Evolutionary conservation across 2,888 invertebrate genomes (phyloP), one percentile per base, ranked within the genome.

Genomic region (Tenthredo livida): DNA sequence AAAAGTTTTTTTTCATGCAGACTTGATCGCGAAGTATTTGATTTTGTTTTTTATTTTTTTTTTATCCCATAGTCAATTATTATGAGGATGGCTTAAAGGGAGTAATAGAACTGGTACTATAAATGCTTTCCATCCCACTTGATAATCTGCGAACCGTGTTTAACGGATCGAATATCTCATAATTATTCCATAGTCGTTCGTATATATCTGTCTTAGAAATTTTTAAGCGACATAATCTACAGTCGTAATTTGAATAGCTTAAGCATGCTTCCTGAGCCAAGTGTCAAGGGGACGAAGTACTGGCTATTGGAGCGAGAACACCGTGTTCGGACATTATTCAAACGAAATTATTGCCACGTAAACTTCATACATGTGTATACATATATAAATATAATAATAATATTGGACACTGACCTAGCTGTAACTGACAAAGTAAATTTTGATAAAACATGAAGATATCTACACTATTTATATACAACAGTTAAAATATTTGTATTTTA

Each of bases 111-210:
- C 7, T 75, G 75, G 75, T 50, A 29, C n/a, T 25, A 77, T 15
- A 29, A 50, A 54, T 33, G 25, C n/a, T 2, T 54, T 54, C 9
- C 54, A 77, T n/a, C 61, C 4, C 29, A 47, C 77, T 77, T 77
- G 54, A 50, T 43, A 73, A 70, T 70, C 70, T n/a, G n/a, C n/a
- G 40, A 73, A 73, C 43, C 43, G 21, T 73, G 72, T 21, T 43
- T 43, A 73, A 25, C 40, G 72, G 72, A 73, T 73, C 21, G 25
- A 77, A 77, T 77, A 77, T 77, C 37, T 77, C 54, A 33, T 77
- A 77, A n/a, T 25, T 54, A 54, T 54, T 77, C 73, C 73, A 73
- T 21, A n/a, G 37, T 54, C n/a, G 25, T 40, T 21, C 73, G 73
- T 73, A 73, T 73, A 73, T 43, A 73, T 54, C 29, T 77, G 17